Evolutionary conservation across 2,888 invertebrate species (phyloP).

Genomic region (Trissonchulus latispiculum): DNA sequence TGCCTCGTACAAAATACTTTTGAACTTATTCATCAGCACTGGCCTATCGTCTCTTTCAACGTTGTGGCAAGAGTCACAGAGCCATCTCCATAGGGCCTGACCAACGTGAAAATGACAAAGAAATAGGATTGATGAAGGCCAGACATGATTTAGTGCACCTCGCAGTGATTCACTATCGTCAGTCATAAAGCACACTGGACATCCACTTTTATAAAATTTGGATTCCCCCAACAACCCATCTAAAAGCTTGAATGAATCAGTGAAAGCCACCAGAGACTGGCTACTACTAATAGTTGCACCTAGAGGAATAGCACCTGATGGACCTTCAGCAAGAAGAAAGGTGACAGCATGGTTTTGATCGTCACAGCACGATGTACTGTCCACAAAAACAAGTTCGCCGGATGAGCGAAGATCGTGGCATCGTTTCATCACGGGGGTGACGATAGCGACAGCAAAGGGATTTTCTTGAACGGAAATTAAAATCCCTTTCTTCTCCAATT

Average conservation of each 20-base stretch:
- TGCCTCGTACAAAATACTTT: background rate
- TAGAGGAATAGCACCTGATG: background rate
- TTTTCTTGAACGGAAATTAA: background rate
- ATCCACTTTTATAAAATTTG: background rate
- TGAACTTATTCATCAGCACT: background rate
- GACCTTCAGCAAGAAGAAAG: background rate
- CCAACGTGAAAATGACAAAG: background rate
- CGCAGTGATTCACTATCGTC: background rate
- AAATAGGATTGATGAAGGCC: background rate
- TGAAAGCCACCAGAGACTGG: background rate
- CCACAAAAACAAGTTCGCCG: background rate
- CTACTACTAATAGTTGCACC: background rate
- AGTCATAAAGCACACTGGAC: background rate
- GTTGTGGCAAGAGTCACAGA: background rate
- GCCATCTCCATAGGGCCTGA: conserved; percentile 3
- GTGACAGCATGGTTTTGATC: background rate
- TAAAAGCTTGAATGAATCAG: background rate
- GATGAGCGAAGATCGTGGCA: background rate
- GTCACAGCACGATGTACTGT: background rate
- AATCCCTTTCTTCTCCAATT: background rate
- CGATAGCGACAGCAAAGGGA: background rate
- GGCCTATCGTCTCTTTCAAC: background rate
- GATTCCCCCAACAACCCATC: background rate
- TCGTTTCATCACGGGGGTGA: conserved; percentile 2
- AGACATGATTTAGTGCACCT: background rate